phyloP scores from a whole-genome alignment of 1,140 invertebrate species.

The Plutomurus gul region DNA sequence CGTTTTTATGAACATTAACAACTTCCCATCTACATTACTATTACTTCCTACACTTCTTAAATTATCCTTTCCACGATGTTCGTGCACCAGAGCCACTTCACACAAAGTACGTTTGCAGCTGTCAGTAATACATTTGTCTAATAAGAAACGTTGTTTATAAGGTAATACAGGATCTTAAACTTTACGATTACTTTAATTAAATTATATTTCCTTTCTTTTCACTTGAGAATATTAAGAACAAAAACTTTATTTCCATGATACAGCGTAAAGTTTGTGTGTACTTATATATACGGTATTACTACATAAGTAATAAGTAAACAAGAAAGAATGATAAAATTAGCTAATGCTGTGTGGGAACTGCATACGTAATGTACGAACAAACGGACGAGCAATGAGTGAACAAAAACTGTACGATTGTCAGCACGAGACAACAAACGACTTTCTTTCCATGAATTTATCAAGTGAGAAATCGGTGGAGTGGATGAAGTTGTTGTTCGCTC shows the following conservation, averaged over 20 bases:
- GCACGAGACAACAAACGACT: not conserved
- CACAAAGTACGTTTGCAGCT: not conserved
- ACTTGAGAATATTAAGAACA: no score
- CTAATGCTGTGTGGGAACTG: no score
- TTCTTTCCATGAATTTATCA: not conserved
- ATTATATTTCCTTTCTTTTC: not conserved
- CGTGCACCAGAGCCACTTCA: not conserved
- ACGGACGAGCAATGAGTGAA: no score
- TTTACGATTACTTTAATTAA: not conserved
- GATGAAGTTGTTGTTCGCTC: conserved; percentile 3
- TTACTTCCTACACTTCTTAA: conserved; percentile 10
- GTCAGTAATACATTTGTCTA: not conserved
- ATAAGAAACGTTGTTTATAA: not conserved
- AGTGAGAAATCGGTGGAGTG: not conserved
- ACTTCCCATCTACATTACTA: conserved; percentile 11
- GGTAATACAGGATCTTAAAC: not conserved
- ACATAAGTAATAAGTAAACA: no score
- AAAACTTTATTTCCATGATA: no score
- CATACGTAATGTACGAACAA: no score
- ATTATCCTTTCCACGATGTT: not conserved
- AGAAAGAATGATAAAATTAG: no score
- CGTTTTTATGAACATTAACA: conserved; percentile 7
- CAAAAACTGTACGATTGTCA: no score
- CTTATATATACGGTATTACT: no score
- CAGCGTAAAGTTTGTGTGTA: no score